Conservation (phyloP, 2,797 vertebrate species). For the Geotrypetes seraphini region DNA sequence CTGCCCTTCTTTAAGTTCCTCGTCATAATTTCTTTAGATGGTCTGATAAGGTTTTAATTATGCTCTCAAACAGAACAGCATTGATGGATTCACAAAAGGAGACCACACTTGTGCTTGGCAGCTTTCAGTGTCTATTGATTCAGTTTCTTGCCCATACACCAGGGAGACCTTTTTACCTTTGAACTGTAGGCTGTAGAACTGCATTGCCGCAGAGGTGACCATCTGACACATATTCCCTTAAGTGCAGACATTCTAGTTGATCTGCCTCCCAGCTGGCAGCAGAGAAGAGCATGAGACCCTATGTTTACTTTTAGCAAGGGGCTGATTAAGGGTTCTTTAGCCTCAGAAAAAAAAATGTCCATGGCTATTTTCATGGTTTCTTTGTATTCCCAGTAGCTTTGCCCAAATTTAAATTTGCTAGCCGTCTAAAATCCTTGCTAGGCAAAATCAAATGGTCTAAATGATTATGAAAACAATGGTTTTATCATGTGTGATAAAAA, state of each 20-base stretch:
- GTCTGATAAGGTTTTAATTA: constrained; percentile 40
- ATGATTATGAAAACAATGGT: too few species aligned
- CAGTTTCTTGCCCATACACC: constrained; percentile 14
- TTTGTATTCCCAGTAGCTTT: background rate
- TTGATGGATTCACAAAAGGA: constrained; percentile 32
- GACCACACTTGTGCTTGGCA: constrained; percentile 27
- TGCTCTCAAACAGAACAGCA: constrained; percentile 41
- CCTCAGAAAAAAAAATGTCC: background rate
- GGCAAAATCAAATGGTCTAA: too few species aligned
- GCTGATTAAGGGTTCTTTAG: background rate
- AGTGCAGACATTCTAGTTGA: constrained; percentile 32
- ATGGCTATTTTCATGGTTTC: background rate
- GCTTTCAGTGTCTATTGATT: constrained; percentile 51
- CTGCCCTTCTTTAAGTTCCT: background rate
- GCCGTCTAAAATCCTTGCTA: too few species aligned
- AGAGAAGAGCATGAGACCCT: too few species aligned
- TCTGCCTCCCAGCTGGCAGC: constrained; percentile 52
- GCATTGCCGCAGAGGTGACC: constrained; percentile 30
- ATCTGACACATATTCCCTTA: constrained; percentile 43
- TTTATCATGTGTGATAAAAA: too few species aligned
- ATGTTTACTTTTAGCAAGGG: constrained; percentile 21
- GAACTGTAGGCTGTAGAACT: constrained; percentile 20
- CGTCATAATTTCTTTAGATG: constrained; percentile 6
- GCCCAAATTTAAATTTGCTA: too few species aligned
- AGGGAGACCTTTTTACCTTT: constrained; percentile 14